Evolutionary conservation across 92 coral and sea anemone genomes (phyloP).

Genomic region (Diadumene lineata): DNA sequence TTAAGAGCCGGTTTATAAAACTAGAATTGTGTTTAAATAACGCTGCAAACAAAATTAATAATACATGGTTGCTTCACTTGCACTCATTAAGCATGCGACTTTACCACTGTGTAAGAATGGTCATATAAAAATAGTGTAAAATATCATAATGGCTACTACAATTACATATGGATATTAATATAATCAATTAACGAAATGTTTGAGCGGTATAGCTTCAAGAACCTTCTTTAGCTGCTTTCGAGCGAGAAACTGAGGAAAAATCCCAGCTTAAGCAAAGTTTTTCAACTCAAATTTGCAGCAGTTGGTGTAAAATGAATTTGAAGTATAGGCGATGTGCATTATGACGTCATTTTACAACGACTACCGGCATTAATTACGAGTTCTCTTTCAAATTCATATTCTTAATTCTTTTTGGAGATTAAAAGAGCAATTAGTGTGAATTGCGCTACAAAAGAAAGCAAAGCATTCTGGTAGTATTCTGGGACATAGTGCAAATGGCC

Average conservation of each 20-base stretch:
- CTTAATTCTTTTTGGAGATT: neutral
- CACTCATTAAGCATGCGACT: neutral
- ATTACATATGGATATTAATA: too few relatives aligned
- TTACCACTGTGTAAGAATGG: neutral
- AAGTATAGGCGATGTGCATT: too few relatives aligned
- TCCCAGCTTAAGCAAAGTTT: too few relatives aligned
- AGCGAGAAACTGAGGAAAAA: too few relatives aligned
- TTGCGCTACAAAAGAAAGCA: too few relatives aligned
- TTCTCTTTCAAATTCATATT: neutral
- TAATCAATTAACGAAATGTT: neutral
- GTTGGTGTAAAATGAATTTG: too few relatives aligned
- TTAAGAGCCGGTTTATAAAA: neutral
- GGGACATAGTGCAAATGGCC: too few relatives aligned
- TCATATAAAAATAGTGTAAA: neutral
- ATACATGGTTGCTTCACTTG: neutral
- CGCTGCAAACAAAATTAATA: neutral
- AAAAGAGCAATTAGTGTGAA: neutral
- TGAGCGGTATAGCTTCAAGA: neutral
- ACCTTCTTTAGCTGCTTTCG: too few relatives aligned
- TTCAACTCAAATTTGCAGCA: too few relatives aligned
- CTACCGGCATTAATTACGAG: neutral
- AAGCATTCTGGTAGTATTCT: neutral
- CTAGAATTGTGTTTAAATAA: constrained; percentile 5
- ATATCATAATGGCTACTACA: neutral
- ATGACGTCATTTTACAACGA: too few relatives aligned